Evolutionary conservation across 1,140 invertebrate species (phyloP).

Genomic region (Bombus balteatus): DNA sequence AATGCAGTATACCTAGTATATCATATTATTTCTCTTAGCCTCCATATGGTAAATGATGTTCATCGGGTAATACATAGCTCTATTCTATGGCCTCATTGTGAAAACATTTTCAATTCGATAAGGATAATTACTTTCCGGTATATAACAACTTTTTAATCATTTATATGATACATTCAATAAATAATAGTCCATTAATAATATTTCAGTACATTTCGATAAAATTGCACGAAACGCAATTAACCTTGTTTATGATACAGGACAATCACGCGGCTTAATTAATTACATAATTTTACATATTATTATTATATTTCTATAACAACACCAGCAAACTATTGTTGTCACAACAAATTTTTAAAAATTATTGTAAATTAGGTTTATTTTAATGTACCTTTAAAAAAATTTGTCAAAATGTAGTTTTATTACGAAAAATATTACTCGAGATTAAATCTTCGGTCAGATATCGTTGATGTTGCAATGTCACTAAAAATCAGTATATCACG

Average conservation of each 20-base stretch:
- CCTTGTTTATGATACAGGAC: constrained; percentile 10
- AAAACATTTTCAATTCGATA: background rate
- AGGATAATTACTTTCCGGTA: background rate
- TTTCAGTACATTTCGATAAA: background rate
- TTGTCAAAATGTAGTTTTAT: background rate
- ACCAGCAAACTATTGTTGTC: background rate
- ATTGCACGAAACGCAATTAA: background rate
- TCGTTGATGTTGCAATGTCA: background rate
- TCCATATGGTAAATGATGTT: constrained; percentile 23
- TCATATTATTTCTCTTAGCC: background rate
- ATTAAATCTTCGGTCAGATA: background rate
- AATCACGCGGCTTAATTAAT: background rate
- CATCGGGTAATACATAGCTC: background rate
- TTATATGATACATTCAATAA: background rate
- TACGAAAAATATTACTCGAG: background rate
- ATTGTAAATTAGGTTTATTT: background rate
- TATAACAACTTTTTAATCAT: background rate
- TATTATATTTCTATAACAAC: too few species aligned
- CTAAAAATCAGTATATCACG: background rate
- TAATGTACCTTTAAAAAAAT: background rate
- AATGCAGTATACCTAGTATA: background rate
- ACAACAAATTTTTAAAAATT: background rate
- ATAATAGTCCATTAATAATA: background rate
- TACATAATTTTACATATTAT: background rate
- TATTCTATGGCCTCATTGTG: background rate